phyloP scores from a whole-genome alignment of 2,113 vertebrate genomes.

The Hirundichthys speculiger region DNA sequence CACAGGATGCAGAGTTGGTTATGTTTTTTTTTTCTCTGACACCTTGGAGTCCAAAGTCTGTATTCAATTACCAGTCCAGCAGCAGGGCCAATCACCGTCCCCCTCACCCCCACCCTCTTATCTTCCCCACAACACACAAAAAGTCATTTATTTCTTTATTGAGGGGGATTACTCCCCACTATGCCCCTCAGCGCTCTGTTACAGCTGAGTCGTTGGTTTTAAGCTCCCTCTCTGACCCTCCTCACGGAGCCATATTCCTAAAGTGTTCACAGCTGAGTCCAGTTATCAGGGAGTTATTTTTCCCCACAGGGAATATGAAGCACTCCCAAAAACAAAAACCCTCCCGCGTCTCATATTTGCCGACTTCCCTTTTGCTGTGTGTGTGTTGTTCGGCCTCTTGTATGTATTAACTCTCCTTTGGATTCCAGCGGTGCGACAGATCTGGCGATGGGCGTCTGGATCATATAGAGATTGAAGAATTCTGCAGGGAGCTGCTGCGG shows the following conservation, averaged over 20 bases:
- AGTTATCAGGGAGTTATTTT: constrained; percentile 22
- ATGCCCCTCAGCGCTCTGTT: constrained; percentile 29
- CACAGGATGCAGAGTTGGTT: neutral
- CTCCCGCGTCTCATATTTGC: neutral
- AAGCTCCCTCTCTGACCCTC: constrained; percentile 11
- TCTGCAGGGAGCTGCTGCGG: constrained; percentile 89
- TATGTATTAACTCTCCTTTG: constrained; percentile 6
- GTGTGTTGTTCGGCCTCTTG: neutral
- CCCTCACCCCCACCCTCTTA: constrained; percentile 3
- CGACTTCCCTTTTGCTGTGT: neutral
- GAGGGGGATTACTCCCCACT: constrained; percentile 37
- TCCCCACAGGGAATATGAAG: constrained; percentile 14
- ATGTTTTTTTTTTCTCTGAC: constrained; percentile 17
- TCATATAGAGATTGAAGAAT: constrained; percentile 91
- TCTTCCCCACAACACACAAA: constrained; percentile 44
- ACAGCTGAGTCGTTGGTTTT: constrained; percentile 32
- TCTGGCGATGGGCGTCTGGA: constrained; percentile 87
- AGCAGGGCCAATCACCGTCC: constrained; percentile 7
- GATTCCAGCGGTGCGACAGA: constrained; percentile 87
- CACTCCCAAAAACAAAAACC: constrained; percentile 41
- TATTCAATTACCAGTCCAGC: constrained; percentile 54
- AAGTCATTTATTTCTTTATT: constrained; percentile 44
- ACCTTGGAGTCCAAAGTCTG: constrained; percentile 35
- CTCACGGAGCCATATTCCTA: constrained; percentile 20
- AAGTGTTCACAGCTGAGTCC: constrained; percentile 29